Evolutionary conservation across 2,113 vertebrate species (phyloP), one percentile per base, ranked within the genome.

Genomic region (Oxygymnocypris stewartii): DNA sequence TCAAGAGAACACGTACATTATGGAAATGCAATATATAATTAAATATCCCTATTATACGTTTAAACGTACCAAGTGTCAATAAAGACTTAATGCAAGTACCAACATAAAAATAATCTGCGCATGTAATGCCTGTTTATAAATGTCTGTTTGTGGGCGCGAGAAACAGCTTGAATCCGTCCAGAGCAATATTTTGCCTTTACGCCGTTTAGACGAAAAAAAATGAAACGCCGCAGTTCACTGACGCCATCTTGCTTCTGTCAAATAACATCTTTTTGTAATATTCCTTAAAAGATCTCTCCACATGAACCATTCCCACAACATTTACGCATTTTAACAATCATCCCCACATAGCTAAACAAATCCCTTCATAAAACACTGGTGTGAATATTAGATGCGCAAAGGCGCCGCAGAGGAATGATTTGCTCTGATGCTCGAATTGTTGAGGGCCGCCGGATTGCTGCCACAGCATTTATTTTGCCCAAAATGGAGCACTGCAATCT

Each of bases 181-280:
- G 67, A 54, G 42, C 47, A 78, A 4, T 63, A 42, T 31, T 57
- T 82, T 80, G 75, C 35, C 65, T 57, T 73, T 37, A 63, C 80
- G 31, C 65, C 37, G 61, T 67, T n/a, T 51, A n/a, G 82, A 54
- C 84, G n/a, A 67, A 82, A 35, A 40, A 79, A 74, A 75, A 76
- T 25, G 76, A 86, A 87, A 89, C 78, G 84, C 89, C 85, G 88
- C 88, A 89, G 87, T 87, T 87, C 28, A 44, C 20, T 49, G 91
- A 85, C 94, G 94, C 94, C 94, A 95, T 95, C 94, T 95, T 94
- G 91, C 91, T 91, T 87, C 83, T 91, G 91, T 91, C 90, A 92
- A 90, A 84, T 84, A 87, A 89, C 86, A 91, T 93, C 87, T 67
- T 89, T 81, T 40, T 57, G 6, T 35, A 37, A 75, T 40, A 31